Base-by-base conservation (phyloP, 2,888 invertebrate species). In the Maniola hyperantus region DNA sequence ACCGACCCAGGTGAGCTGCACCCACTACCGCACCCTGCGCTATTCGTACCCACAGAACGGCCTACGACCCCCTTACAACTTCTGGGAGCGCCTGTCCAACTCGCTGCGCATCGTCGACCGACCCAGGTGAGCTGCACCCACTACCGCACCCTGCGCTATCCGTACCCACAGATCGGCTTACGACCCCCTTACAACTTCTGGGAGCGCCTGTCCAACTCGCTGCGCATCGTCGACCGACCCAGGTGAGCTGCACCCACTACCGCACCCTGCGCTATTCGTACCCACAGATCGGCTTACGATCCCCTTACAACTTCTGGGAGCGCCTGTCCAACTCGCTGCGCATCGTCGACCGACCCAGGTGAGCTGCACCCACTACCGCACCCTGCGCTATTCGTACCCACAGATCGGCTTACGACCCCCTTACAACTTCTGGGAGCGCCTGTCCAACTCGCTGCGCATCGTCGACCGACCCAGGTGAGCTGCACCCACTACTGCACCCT, bases 361-460 rank as follows among this genome's bases (percentile, higher is more conserved):
- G 64, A 59, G 59, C 15, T 15, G 8, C 18, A 93, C 89, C 36
- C 95, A 94, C 77, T 95, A n/a, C n/a, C n/a, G n/a, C n/a, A 93
- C 93, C 74, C 87, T 97, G 64, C 77, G 82, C 71, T 88, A 84
- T n/a, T 93, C 94, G 76, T 87, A 93, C 67, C 91, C 0, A 88
- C 91, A 0, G 88, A 58, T 44, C 39, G 89, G 0, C 68, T 10
- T 67, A 94, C 71, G 95, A 93, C 77, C 71, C n/a, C 70, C 94
- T 6, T 95, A 93, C 77, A 94, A 96, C 82, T 96, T 96, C 84
- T 97, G 96, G 96, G 93, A 93, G 7, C 95, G 94, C 75, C 86
- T 97, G 33, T 86, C 91, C 44, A 88, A 93, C 70, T 94, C 95
- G 0, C 83, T 95, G 1, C 76, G 78, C 44, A 67, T 67, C 42